Base-by-base conservation (phyloP, 2,888 invertebrate genomes). In the Drosophila conformis region DNA sequence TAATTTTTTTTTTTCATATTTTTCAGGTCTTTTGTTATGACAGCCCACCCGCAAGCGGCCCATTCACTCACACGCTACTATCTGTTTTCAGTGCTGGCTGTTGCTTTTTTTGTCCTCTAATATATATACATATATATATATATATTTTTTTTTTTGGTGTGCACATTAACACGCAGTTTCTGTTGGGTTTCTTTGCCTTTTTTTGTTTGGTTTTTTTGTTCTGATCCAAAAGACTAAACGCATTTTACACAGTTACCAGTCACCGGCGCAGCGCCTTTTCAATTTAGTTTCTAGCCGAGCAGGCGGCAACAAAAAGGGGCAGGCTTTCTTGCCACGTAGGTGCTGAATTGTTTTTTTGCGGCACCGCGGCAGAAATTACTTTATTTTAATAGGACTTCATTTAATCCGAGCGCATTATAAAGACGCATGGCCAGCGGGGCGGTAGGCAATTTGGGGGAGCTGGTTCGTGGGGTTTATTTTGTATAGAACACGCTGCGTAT, bases 301-400 rank as follows among this genome's bases (percentile, higher is more conserved):
- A 46, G 62, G 73, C 67, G 62, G 64, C 40, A 69, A 68, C 67
- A 64, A 70, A 74, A 52, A 25, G 38, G 56, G 73, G 38, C 51
- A 46, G 52, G 29, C 33, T 36, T n/a, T 21, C 42, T 49, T 57
- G 59, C 27, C 61, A 48, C 54, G 60, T 77, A 57, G 69, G 76
- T 72, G 72, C 68, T 46, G 58, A 67, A 46, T 48, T 52, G 67
- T 78, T 73, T 67, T 56, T 72, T 63, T 69, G 61, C 69, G 62
- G 69, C 62, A 60, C 77, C 76, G 78, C 72, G 79, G 62, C 74
- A 73, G 79, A 87, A 87, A 86, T 86, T 87, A 86, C 85, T 86
- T 86, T 87, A 86, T 86, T 86, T 87, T 86, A 86, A 87, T 87
- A 87, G 86, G 89, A 87, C 87, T 88, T 87, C 87, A 87, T 87